Conservation (phyloP, 1,140 invertebrate genomes). For the Homalodisca vitripennis region DNA sequence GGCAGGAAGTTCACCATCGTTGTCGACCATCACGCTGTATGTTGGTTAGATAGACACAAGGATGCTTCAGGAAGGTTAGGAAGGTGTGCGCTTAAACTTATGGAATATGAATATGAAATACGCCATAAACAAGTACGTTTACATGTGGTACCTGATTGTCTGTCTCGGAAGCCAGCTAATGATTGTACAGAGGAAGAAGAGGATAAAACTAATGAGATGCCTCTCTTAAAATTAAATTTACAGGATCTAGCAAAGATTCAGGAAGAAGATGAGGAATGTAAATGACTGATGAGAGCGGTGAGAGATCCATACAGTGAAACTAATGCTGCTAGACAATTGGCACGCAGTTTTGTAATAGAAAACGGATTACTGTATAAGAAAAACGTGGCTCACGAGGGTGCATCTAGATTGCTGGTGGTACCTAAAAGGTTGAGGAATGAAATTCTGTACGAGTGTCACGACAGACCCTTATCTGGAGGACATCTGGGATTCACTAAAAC, state of each 20-base stretch:
- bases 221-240: background rate
- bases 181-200: background rate
- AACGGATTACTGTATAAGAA: background rate
- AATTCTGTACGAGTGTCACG: background rate
- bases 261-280: background rate
- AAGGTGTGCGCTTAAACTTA: conserved; percentile 52
- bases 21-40: conserved; percentile 54
- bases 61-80: conserved; percentile 50
- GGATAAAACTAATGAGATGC: conserved; percentile 1
- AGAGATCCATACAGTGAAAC: background rate
- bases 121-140: conserved; percentile 46
- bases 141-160: conserved; percentile 1
- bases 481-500: conserved; percentile 7
- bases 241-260: background rate
- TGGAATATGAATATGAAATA: conserved; percentile 51
- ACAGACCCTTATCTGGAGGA: background rate
- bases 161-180: background rate
- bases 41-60: conserved; percentile 51
- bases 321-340: background rate
- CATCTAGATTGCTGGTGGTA: background rate
- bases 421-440: background rate
- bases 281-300: background rate
- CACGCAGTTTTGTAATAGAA: background rate
- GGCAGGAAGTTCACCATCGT: conserved; percentile 51
- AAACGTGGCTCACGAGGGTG: background rate